phyloP scores from a whole-genome alignment of 2,888 invertebrate genomes.

The Sympetrum striolatum region DNA sequence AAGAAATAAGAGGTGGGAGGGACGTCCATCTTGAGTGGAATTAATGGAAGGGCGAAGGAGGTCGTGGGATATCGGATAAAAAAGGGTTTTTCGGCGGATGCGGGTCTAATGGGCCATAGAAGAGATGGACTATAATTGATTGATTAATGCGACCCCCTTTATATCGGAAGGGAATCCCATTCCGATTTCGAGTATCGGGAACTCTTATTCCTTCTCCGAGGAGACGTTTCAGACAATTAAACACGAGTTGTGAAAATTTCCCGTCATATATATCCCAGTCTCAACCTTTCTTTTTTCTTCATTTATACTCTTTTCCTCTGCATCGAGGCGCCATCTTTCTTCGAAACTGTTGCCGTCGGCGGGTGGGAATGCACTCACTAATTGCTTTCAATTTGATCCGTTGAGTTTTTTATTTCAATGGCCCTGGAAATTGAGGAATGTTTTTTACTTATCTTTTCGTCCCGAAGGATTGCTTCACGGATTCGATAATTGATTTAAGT shows the following conservation, averaged over 20 bases:
- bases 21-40: background rate
- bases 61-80: background rate
- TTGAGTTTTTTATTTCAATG: too few relatives aligned
- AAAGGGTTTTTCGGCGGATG: background rate
- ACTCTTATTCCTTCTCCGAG: background rate
- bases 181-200: background rate
- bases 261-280: background rate
- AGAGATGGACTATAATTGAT: conserved; percentile 9
- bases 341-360: too few relatives aligned
- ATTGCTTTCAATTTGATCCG: too few relatives aligned
- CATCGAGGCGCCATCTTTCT: too few relatives aligned
- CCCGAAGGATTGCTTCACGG: too few relatives aligned
- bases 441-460: too few relatives aligned
- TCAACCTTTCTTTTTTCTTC: background rate
- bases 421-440: too few relatives aligned
- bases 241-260: background rate
- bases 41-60: conserved; percentile 1
- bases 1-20: background rate
- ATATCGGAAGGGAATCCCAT: background rate
- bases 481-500: too few relatives aligned
- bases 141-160: background rate
- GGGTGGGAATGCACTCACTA: too few relatives aligned
- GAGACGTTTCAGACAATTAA: background rate
- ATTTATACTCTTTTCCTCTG: background rate
- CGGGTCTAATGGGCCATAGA: background rate